A percentile compares a stretch with the other conserved stretches of the same genome.
These are phyloP conservation scores for Labia minor DNA, from an alignment of 2,888 invertebrate genomes.

Conservation along the genomic window DNA sequence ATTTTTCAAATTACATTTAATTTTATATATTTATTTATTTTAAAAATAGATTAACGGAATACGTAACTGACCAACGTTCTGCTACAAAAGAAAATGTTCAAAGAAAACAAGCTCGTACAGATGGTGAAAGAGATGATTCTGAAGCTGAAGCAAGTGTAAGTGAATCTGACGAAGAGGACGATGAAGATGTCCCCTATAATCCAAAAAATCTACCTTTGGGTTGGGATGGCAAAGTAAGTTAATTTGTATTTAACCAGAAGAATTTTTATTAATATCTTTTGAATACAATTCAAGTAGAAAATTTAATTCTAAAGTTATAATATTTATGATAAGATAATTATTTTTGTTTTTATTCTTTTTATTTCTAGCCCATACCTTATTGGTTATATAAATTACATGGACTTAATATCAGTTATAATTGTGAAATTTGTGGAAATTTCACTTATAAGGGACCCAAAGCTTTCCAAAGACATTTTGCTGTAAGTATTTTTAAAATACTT, in stretches of 20 bases:
- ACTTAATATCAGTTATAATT: conserved; percentile 95
- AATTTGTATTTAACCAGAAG: no score
- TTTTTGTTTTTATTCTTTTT: no score
- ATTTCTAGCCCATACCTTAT: conserved; percentile 52
- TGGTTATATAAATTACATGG: conserved; percentile 99
- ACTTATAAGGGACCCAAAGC: conserved; percentile 98
- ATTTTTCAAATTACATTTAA: background rate
- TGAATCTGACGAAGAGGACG: conserved; percentile 68
- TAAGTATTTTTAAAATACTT: no score
- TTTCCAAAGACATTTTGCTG: conserved; percentile 96
- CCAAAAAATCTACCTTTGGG: conserved; percentile 98
- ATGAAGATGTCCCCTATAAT: conserved; percentile 87
- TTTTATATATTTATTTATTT: background rate
- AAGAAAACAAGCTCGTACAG: conserved; percentile 91
- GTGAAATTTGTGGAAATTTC: conserved; percentile 98
- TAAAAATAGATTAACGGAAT: background rate
- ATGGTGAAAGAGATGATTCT: conserved; percentile 84
- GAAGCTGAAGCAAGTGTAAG: conserved; percentile 77
- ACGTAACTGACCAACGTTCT: conserved; percentile 60
- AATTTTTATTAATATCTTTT: no score
- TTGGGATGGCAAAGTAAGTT: conserved; percentile 86
- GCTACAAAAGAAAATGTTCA: conserved; percentile 98
- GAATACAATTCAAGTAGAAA: no score
- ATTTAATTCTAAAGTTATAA: no score
- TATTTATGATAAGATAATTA: no score